Conservation (phyloP, 2,113 vertebrate genomes). For the Merops nubicus region DNA sequence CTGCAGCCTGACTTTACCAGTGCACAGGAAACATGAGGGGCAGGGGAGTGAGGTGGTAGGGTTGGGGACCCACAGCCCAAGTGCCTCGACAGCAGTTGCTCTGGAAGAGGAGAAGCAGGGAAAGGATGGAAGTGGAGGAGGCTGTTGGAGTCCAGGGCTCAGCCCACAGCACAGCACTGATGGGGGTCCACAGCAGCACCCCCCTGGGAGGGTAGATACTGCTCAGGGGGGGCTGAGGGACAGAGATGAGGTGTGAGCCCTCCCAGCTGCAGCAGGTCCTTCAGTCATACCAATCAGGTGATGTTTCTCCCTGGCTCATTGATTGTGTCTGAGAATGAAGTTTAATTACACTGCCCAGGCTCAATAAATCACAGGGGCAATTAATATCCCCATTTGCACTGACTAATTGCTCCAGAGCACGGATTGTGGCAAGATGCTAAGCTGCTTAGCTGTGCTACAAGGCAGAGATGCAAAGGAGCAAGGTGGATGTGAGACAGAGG, state of each 20-base stretch:
- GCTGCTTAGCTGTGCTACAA: not conserved
- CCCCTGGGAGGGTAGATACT: not conserved
- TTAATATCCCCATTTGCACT: conserved; percentile 36
- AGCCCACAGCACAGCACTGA: not conserved
- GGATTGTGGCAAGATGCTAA: not conserved
- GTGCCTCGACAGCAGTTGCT: not conserved
- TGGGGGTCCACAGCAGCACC: not conserved
- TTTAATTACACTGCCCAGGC: conserved; percentile 22
- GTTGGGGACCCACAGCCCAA: rapidly evolving
- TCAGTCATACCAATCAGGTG: not conserved
- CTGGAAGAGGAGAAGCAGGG: not conserved
- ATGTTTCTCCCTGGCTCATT: not conserved
- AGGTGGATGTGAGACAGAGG: not conserved
- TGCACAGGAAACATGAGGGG: not conserved
- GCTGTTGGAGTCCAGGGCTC: not conserved
- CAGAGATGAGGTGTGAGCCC: not conserved
- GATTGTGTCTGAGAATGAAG: not conserved
- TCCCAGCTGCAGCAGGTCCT: not conserved
- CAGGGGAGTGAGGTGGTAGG: not conserved
- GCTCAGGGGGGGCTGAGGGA: not conserved
- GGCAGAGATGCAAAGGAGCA: not conserved
- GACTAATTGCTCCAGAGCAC: conserved; percentile 24
- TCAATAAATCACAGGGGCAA: conserved; percentile 58
- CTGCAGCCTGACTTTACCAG: not conserved
- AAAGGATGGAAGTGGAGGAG: not conserved